Evolutionary conservation across 2,888 invertebrate species (phyloP).

Genomic region (Drosophila recens): DNA sequence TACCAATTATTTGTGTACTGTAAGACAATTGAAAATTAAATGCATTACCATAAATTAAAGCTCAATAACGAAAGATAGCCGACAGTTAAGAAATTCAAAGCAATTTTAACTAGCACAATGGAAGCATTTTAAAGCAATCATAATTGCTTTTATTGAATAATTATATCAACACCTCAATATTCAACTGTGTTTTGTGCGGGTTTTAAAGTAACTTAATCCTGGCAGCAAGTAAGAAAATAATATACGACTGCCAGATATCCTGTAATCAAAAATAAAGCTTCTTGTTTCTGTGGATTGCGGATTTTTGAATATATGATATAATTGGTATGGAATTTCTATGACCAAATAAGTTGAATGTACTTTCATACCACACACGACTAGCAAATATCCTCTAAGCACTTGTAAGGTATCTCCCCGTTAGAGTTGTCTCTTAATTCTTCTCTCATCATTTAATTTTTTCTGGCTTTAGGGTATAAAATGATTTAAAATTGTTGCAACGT

Average conservation of each 20-base stretch:
- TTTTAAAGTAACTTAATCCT: conserved; percentile 2
- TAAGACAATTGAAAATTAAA: neutral
- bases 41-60: neutral
- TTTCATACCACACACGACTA: neutral
- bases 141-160: conserved; percentile 11
- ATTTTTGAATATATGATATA: neutral
- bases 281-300: neutral
- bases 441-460: neutral
- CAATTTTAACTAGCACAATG: neutral
- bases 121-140: conserved; percentile 13
- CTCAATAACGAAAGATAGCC: neutral
- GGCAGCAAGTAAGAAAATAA: neutral
- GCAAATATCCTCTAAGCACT: neutral
- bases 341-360: neutral
- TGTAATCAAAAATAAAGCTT: neutral
- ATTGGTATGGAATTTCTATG: neutral
- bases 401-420: neutral
- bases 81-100: neutral
- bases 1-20: neutral
- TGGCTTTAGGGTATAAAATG: conserved; percentile 4
- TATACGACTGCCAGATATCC: neutral
- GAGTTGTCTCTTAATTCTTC: neutral
- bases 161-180: neutral
- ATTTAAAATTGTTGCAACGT: conserved; percentile 12
- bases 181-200: conserved; percentile 4